A percentile compares a stretch with the other conserved stretches of the same genome.
Evolutionary conservation across 2,888 invertebrate species (phyloP).

Genomic region (Tineola bisselliella): DNA sequence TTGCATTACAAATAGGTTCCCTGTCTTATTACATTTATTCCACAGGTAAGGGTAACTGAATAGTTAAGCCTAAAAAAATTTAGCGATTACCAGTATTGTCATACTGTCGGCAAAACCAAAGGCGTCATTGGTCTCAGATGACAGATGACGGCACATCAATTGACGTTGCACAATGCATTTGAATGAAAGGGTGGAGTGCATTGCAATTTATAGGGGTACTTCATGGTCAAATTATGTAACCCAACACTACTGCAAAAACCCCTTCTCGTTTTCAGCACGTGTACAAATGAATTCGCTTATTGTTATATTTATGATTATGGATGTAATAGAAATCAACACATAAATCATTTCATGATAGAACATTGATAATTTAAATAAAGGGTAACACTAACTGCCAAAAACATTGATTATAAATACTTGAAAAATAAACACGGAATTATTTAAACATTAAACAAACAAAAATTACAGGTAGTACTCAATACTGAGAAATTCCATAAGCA

Average conservation of each 20-base stretch:
- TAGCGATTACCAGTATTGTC: not conserved
- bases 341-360: not conserved
- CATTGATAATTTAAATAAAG: not conserved
- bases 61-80: too few species aligned
- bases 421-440: constrained; percentile 14
- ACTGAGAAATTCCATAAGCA: not conserved
- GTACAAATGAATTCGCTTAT: constrained; percentile 28
- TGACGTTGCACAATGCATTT: constrained; percentile 48
- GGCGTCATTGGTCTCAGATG: constrained; percentile 30
- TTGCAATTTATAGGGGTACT: constrained; percentile 62
- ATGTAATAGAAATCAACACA: not conserved
- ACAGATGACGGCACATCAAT: constrained; percentile 51
- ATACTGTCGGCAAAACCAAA: constrained; percentile 52
- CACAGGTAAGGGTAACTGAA: too few species aligned
- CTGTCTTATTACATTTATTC: too few species aligned
- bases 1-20: too few species aligned
- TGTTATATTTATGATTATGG: constrained; percentile 15
- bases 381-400: constrained; percentile 23
- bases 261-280: constrained; percentile 44
- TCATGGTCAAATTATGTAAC: constrained; percentile 49
- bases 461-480: constrained; percentile 5
- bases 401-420: constrained; percentile 19
- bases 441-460: constrained; percentile 14
- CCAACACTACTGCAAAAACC: constrained; percentile 42
- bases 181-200: constrained; percentile 59